Base-by-base conservation (phyloP, 2,888 invertebrate species). In the Lepetodrilus schrolli region DNA sequence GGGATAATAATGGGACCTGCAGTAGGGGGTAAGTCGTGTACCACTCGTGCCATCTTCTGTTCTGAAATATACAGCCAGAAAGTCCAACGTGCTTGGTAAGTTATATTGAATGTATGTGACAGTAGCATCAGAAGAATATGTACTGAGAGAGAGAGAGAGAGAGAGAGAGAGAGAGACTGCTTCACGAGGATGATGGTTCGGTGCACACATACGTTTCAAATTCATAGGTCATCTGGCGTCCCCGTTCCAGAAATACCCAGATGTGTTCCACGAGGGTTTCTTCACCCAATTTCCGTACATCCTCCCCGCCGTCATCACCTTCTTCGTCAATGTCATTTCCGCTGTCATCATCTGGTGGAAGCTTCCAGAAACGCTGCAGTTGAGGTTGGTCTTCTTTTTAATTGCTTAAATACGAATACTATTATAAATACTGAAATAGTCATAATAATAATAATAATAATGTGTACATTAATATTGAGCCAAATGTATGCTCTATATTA, bases 1-100 rank as follows among this genome's bases (percentile, higher is more conserved):
- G 89, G 89, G 1, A 79, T 87, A 43, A 82, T 89, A 21, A 58
- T 85, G 4, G 89, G 89, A 5, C 88, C 88, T 7, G 77, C 86
- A 4, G 65, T 87, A 5, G 87, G 88, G 77, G 89, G 88, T 88
- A 72, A 74, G 82, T 71, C 17, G n/a, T 48, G 2, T 47, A n/a
- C 17, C 17, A 47, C 17, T 47, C 7, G 7, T n/a, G n/a, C n/a
- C n/a, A n/a, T n/a, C n/a, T n/a, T n/a, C n/a, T n/a, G n/a, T n/a
- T n/a, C n/a, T n/a, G n/a, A n/a, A n/a, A n/a, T n/a, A n/a, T n/a
- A n/a, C n/a, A n/a, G n/a, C n/a, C n/a, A n/a, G n/a, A n/a, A n/a
- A n/a, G n/a, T n/a, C n/a, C n/a, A n/a, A n/a, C n/a, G n/a, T n/a
- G n/a, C n/a, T n/a, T n/a, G n/a, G n/a, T n/a, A n/a, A n/a, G n/a